phyloP scores from a whole-genome alignment of 2,797 vertebrate species.

The Phylloscopus collybita region DNA sequence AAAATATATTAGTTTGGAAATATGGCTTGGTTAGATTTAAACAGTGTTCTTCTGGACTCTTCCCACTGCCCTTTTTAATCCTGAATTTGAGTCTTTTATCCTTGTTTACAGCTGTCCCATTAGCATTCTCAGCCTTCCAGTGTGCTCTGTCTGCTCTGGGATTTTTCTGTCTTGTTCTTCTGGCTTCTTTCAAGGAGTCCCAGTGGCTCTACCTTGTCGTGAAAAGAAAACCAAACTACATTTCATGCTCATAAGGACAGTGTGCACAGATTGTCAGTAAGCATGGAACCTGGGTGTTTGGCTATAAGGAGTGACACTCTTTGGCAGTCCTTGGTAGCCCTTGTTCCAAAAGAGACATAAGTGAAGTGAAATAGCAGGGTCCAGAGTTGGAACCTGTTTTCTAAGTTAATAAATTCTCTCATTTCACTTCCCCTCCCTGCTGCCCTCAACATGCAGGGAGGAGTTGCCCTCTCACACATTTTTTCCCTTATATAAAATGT shows the following conservation, averaged over 20 bases:
- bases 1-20: neutral
- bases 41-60: neutral
- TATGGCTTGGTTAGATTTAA: neutral
- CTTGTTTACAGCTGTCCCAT: slow-evolving; percentile 23
- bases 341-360: neutral
- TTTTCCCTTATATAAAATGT: neutral
- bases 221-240: neutral
- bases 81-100: neutral
- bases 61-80: neutral
- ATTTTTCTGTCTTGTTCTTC: neutral
- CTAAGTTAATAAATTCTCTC: neutral
- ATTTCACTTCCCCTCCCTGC: neutral
- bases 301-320: neutral
- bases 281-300: neutral
- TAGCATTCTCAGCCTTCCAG: neutral
- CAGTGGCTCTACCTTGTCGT: neutral
- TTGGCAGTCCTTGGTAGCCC: neutral
- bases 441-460: neutral
- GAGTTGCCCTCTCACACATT: neutral
- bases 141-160: neutral
- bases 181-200: neutral
- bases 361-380: neutral
- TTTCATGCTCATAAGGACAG: neutral
- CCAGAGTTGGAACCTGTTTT: neutral
- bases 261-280: neutral